Evolutionary conservation across 2,797 vertebrate genomes (phyloP).

Genomic region (Falco cherrug): DNA sequence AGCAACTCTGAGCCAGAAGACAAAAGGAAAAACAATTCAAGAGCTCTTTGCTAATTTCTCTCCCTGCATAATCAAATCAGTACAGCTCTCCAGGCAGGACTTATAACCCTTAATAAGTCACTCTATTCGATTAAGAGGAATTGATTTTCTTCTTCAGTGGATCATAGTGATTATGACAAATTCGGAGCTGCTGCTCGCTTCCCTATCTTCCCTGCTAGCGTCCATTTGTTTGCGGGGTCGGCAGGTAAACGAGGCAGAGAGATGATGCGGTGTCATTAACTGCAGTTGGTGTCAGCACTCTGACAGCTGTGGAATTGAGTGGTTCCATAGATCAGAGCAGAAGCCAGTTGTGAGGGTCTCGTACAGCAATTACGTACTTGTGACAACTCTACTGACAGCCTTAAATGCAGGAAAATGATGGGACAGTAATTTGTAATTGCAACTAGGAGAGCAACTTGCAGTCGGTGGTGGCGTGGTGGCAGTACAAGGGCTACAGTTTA

Average conservation of each 20-base stretch:
- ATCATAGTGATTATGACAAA: constrained; percentile 89
- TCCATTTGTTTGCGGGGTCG: constrained; percentile 72
- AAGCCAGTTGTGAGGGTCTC: constrained; percentile 57
- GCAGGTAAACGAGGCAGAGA: constrained; percentile 76
- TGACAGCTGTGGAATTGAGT: constrained; percentile 80
- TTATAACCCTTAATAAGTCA: constrained; percentile 89
- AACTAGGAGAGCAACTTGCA: background rate
- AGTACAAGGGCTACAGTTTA: background rate
- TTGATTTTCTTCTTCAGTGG: constrained; percentile 82
- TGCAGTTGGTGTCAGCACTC: constrained; percentile 83
- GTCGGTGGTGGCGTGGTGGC: background rate
- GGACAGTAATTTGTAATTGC: constrained; percentile 48
- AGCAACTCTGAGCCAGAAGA: constrained; percentile 72
- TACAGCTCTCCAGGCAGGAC: constrained; percentile 77
- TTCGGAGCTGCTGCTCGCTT: constrained; percentile 71
- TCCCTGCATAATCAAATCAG: constrained; percentile 82
- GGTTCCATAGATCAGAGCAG: constrained; percentile 77
- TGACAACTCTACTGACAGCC: constrained; percentile 26
- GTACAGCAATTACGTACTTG: constrained; percentile 22
- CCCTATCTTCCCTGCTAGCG: constrained; percentile 30
- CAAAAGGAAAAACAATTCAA: constrained; percentile 75
- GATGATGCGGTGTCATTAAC: constrained; percentile 80
- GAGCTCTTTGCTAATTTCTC: constrained; percentile 79
- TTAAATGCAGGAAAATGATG: constrained; percentile 34
- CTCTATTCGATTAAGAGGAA: constrained; percentile 87